Base-by-base conservation (phyloP, 30 jellyfish, hydroid and myxozoan genomes). In the Hydra vulgaris region DNA sequence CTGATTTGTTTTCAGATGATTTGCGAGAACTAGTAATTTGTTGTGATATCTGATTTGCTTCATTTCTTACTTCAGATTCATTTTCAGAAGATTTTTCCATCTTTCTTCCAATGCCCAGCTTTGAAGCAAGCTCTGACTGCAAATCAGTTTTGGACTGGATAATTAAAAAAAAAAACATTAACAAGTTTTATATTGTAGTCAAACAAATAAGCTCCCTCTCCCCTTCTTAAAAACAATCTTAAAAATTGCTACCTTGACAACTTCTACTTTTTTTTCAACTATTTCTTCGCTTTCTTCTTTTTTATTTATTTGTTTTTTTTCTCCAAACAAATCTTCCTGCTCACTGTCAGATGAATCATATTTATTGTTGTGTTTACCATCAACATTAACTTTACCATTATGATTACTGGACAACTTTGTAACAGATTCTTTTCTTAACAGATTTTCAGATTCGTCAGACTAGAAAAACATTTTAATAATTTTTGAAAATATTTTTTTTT, bases 71-170 rank as follows among this genome's bases (percentile, higher is more conserved):
- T 3, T 40, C 61, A 5, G 8, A 40, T 40, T 40, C 61, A 40
- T 40, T 12, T 3, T 40, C 61, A 40, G 61, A 40, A 40, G 61
- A 40, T 40, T 40, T 40, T 12, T 40, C 12, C 8, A 3, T 40
- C 12, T 40, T 40, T 40, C 61, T 40, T 68, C 75, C 27, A 18
- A 88, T 26, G 17, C 99, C 96, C 18, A 94, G 86, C 66, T 94
- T 94, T 18, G 99, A 85, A 0, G 97, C 96, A 23, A 94, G 79
- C 66, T 94, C 99, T 12, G 96, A 88, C 79, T 94, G 99, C 21
- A 94, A 75, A 76, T 78, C 90, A 24, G 21, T 54, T 89, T 88
- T 86, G 21, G 95, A 80, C 77, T 68, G 16, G 16, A 68, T 15
- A 40, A 40, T 3, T 40, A 40, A 40, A 40, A 40, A 40, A 3